Evolutionary conservation across 2,888 invertebrate species (phyloP), one percentile per base, ranked within the genome.

Genomic region (Heliconius cydno): DNA sequence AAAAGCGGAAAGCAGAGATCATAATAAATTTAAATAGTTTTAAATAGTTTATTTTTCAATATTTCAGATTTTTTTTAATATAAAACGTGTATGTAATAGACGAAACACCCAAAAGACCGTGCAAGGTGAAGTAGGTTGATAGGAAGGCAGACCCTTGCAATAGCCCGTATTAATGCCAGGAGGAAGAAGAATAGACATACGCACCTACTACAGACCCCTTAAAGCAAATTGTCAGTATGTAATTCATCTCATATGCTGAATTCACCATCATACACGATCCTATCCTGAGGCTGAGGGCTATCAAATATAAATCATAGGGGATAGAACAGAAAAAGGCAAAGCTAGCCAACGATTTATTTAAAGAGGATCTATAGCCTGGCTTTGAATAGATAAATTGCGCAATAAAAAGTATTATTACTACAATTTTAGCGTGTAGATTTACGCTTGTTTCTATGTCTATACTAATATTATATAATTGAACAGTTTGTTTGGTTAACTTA

Each of bases 271-370:
- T 76, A 73, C 13, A 57, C 75, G 68, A 78, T 79, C 74, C 75
- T 80, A 73, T 60, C 79, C 77, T 77, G 71, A 66, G 60, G 71
- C 73, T 79, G 63, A 78, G 84, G 83, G 84, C 85, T 84, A 85
- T 86, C 84, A 84, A 85, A 87, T 85, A 89, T 91, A 90, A 90
- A 91, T 90, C 89, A 90, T 89, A 86, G 84, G 85, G 85, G 85
- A 84, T 85, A 85, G 82, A 84, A 84, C 76, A 38, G 75, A 66
- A 75, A 78, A 83, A 80, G 75, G 75, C 75, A 65, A 9, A 73
- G 60, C n/a, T 73, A 52, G 57, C 66, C 76, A 65, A 65, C 71
- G 76, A 76, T 77, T 80, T 82, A 80, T 78, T 76, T 80, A 71
- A 78, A 60, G 72, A 67, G 76, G 79, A 82, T 79, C 60, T 80